A percentile compares a stretch with the other conserved stretches of the same genome.
phyloP scores from a whole-genome alignment of 2,113 vertebrate species.

The Pelobates fuscus region DNA sequence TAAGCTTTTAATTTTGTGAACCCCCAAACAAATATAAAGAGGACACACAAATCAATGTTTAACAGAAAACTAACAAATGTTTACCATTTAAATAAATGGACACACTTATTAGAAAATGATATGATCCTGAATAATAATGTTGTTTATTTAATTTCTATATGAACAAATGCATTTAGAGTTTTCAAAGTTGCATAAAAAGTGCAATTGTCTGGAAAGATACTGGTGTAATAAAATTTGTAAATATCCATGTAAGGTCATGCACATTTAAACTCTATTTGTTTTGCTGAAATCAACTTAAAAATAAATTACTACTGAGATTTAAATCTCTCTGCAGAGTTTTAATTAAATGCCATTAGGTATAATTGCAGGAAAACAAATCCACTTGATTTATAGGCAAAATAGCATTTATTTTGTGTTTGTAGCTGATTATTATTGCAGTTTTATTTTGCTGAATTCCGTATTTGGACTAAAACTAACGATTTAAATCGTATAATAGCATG shows the following conservation, averaged over 20 bases:
- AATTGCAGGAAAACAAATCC: conserved; percentile 21
- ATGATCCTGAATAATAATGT: no score
- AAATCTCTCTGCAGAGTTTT: conserved; percentile 2
- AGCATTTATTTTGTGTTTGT: not conserved
- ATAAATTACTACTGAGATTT: not conserved
- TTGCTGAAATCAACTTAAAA: conserved; percentile 7
- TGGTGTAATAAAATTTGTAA: conserved; percentile 23
- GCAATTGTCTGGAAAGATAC: not conserved
- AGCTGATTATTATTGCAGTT: not conserved
- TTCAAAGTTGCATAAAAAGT: not conserved
- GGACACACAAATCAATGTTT: no score
- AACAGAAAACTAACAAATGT: no score
- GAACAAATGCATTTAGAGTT: no score
- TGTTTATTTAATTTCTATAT: no score
- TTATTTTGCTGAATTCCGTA: not conserved
- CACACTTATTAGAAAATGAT: no score
- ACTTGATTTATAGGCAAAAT: not conserved
- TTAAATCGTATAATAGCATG: no score
- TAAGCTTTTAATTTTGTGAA: no score
- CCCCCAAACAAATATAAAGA: no score
- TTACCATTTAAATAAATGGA: no score
- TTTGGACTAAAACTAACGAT: no score
- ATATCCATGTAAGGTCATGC: conserved; percentile 11
- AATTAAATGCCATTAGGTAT: conserved; percentile 8
- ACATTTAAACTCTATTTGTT: conserved; percentile 32